Base-by-base conservation (phyloP, 2,113 vertebrate species). In the Paramisgurnus dabryanus region DNA sequence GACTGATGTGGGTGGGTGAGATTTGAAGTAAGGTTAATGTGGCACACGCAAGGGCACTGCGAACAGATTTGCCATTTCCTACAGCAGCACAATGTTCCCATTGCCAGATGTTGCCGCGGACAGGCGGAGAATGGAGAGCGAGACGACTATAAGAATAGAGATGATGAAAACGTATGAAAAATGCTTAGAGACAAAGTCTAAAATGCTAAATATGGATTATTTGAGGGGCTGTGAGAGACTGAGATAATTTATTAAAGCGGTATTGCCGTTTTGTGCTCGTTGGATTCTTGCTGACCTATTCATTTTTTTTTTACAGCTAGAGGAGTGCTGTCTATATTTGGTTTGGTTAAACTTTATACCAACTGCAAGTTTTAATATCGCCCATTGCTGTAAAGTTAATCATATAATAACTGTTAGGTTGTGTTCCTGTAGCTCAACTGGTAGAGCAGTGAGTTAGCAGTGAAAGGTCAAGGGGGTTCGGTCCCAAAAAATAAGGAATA, bases 181-280 rank as follows among this genome's bases (percentile, higher is more conserved):
- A 58, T 15, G 65, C 61, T 50, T 60, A 47, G 22, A 70, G 75
- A 75, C 7, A 15, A 10, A 72, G 73, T 64, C 40, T 55, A 39
- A 50, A 69, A 74, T 47, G 57, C 57, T 79, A 78, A 79, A 79
- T 78, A 78, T 78, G 73, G 68, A 34, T 53, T 76, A 58, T 63
- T 57, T 43, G n/a, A 72, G 80, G 8, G 45, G 40, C 75, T 82
- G 41, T 78, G 55, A 5, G 12, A 63, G 40, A 45, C 43, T 0
- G 74, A 68, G 76, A 78, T 82, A 60, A 78, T 71, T 74, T 73
- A 55, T 22, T 60, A 64, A 34, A 49, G 60, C 73, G 39, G 45
- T 47, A 15, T 64, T 11, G 12, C 12, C 3, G 5, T 39, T 64
- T 11, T 64, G 43, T 45, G 7, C 15, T 61, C 27, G 27, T 34